These are phyloP conservation scores for Tiaroga cobitis DNA, from an alignment of 2,797 vertebrate species.

Conservation along the genomic window DNA sequence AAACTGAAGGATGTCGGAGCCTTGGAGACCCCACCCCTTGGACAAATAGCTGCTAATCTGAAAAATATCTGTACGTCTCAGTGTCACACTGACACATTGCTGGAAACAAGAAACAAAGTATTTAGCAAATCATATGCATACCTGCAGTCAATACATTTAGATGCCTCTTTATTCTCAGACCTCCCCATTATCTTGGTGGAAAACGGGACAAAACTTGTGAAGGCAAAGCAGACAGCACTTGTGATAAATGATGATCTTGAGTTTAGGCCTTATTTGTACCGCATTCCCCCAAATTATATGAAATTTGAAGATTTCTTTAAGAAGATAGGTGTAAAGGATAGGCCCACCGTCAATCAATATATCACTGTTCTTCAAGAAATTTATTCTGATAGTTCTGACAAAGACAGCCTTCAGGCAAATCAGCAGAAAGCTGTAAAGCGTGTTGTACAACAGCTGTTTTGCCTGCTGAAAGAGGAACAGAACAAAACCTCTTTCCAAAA, in stretches of 20 bases:
- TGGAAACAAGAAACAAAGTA: conserved; percentile 66
- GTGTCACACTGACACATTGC: conserved; percentile 55
- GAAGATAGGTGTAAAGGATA: conserved; percentile 66
- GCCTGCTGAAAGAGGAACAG: conserved; percentile 39
- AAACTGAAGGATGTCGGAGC: conserved; percentile 66
- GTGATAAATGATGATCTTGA: not conserved
- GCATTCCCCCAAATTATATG: conserved; percentile 33
- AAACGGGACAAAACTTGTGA: conserved; percentile 68
- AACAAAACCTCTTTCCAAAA: conserved; percentile 38
- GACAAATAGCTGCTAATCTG: conserved; percentile 69
- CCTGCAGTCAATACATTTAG: conserved; percentile 62
- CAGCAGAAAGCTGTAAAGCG: conserved; percentile 66
- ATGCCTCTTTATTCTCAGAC: conserved; percentile 54
- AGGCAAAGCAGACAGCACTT: conserved; percentile 54
- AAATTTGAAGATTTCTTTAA: conserved; percentile 67
- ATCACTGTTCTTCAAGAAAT: conserved; percentile 72
- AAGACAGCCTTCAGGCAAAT: conserved; percentile 68
- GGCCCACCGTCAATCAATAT: conserved; percentile 70
- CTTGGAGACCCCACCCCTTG: conserved; percentile 63
- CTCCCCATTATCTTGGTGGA: conserved; percentile 76
- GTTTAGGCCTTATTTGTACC: conserved; percentile 77
- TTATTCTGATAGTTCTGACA: conserved; percentile 66
- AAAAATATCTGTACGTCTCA: conserved; percentile 70
- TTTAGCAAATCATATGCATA: conserved; percentile 67
- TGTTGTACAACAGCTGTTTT: conserved; percentile 72